Percentiles rank a stretch among this genome's conserved stretches.
Evolutionary conservation across 2,888 invertebrate genomes (phyloP).

Genomic region (Drosophila subquinaria): DNA sequence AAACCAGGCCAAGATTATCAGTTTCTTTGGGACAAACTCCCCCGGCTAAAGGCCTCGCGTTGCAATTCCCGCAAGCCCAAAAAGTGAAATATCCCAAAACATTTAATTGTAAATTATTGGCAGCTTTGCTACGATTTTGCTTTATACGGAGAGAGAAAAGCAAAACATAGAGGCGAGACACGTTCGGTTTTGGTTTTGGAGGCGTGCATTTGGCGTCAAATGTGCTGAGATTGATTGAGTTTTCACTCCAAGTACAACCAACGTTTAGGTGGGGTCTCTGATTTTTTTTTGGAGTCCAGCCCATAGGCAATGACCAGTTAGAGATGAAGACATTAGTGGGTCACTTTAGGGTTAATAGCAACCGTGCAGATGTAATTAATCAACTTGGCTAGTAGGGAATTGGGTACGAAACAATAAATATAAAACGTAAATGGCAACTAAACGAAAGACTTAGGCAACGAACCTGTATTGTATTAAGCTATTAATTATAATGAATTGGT

Average conservation of each 20-base stretch:
- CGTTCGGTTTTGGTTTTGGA: slow-evolving; percentile 10
- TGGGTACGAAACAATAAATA: neutral
- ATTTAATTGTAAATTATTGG: slow-evolving; percentile 51
- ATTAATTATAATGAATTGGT: neutral
- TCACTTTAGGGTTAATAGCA: slow-evolving; percentile 53
- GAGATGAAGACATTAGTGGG: slow-evolving; percentile 60
- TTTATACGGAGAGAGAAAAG: slow-evolving; percentile 1
- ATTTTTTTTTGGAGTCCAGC: slow-evolving; percentile 3
- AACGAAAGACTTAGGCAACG: slow-evolving; percentile 78
- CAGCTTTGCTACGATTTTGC: slow-evolving; percentile 10
- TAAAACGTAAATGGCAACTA: neutral
- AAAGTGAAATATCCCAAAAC: slow-evolving; percentile 49
- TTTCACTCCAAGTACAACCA: slow-evolving; percentile 13
- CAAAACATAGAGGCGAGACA: slow-evolving; percentile 23
- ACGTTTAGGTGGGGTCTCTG: slow-evolving; percentile 23
- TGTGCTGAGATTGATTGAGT: slow-evolving; percentile 38
- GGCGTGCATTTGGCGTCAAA: slow-evolving; percentile 36
- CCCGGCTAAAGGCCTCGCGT: slow-evolving; percentile 3
- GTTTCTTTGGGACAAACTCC: neutral
- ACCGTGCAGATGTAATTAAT: slow-evolving; percentile 44
- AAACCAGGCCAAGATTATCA: neutral
- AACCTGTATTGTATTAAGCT: slow-evolving; percentile 53
- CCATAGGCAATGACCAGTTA: slow-evolving; percentile 24
- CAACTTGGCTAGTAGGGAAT: slow-evolving; percentile 2
- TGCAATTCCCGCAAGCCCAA: slow-evolving; percentile 3